These are phyloP conservation scores for Lasaia peninsularis DNA, from an alignment of 1,140 invertebrate genomes.

Conservation along the genomic window DNA sequence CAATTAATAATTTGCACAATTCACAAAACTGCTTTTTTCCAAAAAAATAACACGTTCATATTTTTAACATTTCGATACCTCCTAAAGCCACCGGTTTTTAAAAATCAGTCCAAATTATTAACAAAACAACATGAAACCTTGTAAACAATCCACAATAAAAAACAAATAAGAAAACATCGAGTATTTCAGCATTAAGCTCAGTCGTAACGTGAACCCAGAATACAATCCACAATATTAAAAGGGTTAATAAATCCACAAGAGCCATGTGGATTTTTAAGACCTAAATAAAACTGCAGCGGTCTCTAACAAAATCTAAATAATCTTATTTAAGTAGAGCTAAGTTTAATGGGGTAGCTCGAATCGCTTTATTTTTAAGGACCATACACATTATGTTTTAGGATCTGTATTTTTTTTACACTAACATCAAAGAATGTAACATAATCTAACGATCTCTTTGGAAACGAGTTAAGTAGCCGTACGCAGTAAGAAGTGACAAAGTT, in stretches of 20 bases:
- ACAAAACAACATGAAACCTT: no score
- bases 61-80: no score
- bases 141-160: neutral
- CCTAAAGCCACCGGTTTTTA: no score
- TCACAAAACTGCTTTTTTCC: no score
- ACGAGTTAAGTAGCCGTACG: no score
- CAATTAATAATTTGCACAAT: no score
- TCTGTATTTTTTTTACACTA: neutral
- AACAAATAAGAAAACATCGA: neutral
- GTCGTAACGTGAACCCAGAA: neutral
- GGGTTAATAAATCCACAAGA: slow-evolving; percentile 23
- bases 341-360: slow-evolving; percentile 18
- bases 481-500: no score
- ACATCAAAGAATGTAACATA: no score
- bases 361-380: neutral
- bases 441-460: no score
- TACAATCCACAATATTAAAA: slow-evolving; percentile 16
- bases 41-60: no score
- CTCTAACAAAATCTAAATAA: slow-evolving; percentile 28
- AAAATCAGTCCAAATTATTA: no score
- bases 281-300: slow-evolving; percentile 21
- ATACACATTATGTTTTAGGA: neutral
- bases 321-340: slow-evolving; percentile 21
- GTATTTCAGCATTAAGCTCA: neutral
- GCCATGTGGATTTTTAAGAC: slow-evolving; percentile 28